Conservation (phyloP, 2,888 invertebrate genomes). For the Copidosoma aretas region DNA sequence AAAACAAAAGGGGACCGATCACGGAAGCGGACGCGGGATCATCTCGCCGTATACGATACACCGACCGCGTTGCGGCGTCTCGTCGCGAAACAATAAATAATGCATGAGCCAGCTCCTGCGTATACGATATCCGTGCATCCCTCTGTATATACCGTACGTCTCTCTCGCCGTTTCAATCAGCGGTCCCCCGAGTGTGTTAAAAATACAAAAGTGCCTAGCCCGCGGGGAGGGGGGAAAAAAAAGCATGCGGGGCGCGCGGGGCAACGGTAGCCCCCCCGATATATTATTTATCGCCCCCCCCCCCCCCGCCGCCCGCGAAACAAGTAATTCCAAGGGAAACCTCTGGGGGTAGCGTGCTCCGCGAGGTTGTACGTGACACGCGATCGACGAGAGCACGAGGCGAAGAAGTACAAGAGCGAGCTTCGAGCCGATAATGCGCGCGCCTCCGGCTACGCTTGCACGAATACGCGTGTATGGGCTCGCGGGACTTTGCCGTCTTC, state of each 20-base stretch:
- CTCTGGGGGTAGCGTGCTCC: background rate
- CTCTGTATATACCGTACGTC: no score
- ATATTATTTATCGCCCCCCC: constrained; percentile 33
- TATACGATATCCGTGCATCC: constrained; percentile 15
- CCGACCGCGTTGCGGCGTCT: constrained; percentile 20
- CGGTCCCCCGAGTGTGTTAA: constrained; percentile 37
- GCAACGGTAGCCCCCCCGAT: constrained; percentile 15
- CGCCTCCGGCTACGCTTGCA: background rate
- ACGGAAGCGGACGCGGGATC: constrained; percentile 30
- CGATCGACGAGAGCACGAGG: constrained; percentile 14
- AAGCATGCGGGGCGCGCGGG: constrained; percentile 1
- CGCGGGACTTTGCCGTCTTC: constrained; percentile 38
- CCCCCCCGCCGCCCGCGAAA: constrained; percentile 41
- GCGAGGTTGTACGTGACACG: constrained; percentile 4
- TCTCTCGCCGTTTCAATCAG: constrained; percentile 33
- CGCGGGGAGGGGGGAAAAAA: background rate
- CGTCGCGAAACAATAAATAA: constrained; percentile 35
- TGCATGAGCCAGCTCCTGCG: constrained; percentile 37
- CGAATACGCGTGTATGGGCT: constrained; percentile 36
- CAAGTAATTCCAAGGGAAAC: constrained; percentile 34
- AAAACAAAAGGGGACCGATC: constrained; percentile 13
- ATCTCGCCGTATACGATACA: background rate
- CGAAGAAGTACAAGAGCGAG: constrained; percentile 30
- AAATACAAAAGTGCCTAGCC: constrained; percentile 21
- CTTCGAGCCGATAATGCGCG: constrained; percentile 41